Conservation (phyloP, 2,797 vertebrate genomes). For the Sebastes taczanowskii region DNA sequence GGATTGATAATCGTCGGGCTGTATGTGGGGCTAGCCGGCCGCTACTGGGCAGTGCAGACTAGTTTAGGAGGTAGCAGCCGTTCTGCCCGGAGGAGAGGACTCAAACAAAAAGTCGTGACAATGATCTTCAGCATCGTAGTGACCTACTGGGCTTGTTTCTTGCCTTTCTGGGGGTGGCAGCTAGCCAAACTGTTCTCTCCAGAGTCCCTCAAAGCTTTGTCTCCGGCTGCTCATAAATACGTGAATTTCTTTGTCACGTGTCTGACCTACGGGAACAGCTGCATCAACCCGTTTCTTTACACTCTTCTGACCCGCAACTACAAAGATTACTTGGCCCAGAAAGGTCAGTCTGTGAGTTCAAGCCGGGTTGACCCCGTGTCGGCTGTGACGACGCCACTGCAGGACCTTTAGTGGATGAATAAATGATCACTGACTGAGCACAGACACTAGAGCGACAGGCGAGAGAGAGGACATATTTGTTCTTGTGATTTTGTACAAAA, state of each 20-base stretch:
- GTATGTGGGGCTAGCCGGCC: conserved; percentile 75
- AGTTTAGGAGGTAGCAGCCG: conserved; percentile 38
- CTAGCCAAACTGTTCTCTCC: conserved; percentile 81
- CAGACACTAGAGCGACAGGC: rapidly evolving
- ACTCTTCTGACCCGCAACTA: conserved; percentile 85
- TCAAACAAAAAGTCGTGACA: conserved; percentile 76
- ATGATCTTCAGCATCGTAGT: conserved; percentile 86
- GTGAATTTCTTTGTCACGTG: conserved; percentile 89
- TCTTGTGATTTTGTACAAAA: neutral
- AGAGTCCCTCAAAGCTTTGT: conserved; percentile 71
- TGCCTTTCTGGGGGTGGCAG: conserved; percentile 92
- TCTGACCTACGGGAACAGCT: conserved; percentile 90
- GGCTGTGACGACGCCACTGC: conserved; percentile 50
- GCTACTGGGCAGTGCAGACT: conserved; percentile 73
- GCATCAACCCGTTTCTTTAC: conserved; percentile 88
- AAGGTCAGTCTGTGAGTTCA: conserved; percentile 66
- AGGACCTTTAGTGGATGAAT: conserved; percentile 52
- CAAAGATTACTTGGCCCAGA: conserved; percentile 75
- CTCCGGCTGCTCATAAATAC: conserved; percentile 81
- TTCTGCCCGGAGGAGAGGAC: conserved; percentile 47
- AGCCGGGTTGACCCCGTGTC: conserved; percentile 74
- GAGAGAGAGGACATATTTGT: conserved; percentile 1
- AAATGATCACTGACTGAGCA: neutral
- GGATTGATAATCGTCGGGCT: conserved; percentile 80
- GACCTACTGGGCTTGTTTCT: conserved; percentile 88